A percentile compares a stretch with the other conserved stretches of the same genome.
Evolutionary conservation across 2,797 vertebrate genomes (phyloP).

Genomic region (Cheirogaleus major): DNA sequence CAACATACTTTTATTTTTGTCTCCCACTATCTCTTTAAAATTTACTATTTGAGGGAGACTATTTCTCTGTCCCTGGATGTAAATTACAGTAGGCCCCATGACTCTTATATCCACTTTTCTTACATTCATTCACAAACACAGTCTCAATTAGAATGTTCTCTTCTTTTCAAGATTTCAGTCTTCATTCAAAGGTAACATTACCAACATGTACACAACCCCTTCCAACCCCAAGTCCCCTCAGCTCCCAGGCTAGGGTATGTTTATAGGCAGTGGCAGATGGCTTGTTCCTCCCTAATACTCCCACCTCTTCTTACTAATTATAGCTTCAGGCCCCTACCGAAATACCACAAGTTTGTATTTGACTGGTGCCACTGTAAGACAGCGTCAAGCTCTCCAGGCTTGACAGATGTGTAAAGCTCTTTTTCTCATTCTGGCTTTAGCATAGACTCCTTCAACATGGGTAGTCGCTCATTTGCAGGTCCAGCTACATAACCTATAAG

Average conservation of each 20-base stretch:
- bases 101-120: background rate
- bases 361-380: background rate
- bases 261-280: background rate
- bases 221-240: background rate
- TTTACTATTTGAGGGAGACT: background rate
- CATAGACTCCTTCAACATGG: background rate
- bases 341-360: background rate
- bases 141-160: conserved; percentile 19
- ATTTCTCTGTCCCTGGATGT: background rate
- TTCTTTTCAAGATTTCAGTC: background rate
- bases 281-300: background rate
- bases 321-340: background rate
- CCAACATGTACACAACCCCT: background rate
- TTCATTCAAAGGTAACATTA: background rate
- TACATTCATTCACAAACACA: background rate
- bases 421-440: background rate
- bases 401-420: background rate
- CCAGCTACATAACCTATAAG: background rate
- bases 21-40: background rate
- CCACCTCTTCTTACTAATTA: background rate
- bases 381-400: background rate
- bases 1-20: background rate
- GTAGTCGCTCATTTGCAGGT: background rate
- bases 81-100: background rate
- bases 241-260: background rate